Evolutionary conservation across 2,113 vertebrate genomes (phyloP), one percentile per base, ranked within the genome.

Genomic region (Excalfactoria chinensis): DNA sequence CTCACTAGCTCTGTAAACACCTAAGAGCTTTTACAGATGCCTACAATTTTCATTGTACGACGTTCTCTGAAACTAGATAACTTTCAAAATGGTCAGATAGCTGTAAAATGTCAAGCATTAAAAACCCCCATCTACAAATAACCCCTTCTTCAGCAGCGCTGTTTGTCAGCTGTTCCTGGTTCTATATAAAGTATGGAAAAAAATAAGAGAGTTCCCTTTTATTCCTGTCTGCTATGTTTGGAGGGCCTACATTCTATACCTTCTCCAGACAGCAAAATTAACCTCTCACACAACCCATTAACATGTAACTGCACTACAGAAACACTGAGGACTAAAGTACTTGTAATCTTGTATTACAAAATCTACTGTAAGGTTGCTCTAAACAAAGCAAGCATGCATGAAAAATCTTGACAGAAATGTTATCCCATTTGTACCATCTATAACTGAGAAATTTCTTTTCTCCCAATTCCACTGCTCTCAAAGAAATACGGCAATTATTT

Each of bases 91-190:
- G 70, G 75, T 1, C 7, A 77, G 79, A 93, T 67, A 40, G 72
- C 79, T 71, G 93, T 68, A 60, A 93, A 91, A 88, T 82, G 70
- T 77, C 83, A 95, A 89, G 90, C 85, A 94, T 91, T 93, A 93
- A 85, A 95, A 89, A 66, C 37, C 69, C 69, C 35, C 64, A 87
- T 89, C 85, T 73, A 88, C 84, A 79, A 93, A 95, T 90, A 95
- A 93, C 68, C 35, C 73, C 71, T 93, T 93, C 92, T 83, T 93
- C 70, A 93, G 80, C 75, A 95, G 85, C 79, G 55, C 37, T 63
- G 79, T 15, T 40, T 67, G 75, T 86, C 90, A 96, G 82, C 90
- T 93, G 90, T 77, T 53, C 9, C 79, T 88, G 23, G 6, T 60
- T 91, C 92, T 84, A 94, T 81, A 92, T 66, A 83, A 74, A 87